These are phyloP conservation scores for Ormia ochracea DNA, from an alignment of 2,888 invertebrate species.

Conservation along the genomic window DNA sequence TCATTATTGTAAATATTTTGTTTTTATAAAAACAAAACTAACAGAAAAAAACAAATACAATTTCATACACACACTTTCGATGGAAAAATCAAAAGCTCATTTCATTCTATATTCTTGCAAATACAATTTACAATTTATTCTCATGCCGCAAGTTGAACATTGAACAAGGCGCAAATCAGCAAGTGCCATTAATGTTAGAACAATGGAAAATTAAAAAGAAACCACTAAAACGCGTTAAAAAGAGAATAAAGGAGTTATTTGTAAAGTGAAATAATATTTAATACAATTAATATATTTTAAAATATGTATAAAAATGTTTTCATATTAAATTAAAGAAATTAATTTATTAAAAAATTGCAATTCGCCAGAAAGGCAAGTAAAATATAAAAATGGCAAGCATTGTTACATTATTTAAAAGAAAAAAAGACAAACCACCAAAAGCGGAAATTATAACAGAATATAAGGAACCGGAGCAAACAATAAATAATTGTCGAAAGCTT, in stretches of 20 bases:
- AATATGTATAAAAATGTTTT: not conserved
- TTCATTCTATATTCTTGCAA: slow-evolving; percentile 38
- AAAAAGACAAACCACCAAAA: slow-evolving; percentile 72
- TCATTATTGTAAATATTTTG: slow-evolving; percentile 42
- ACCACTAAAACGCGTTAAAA: not conserved
- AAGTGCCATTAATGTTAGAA: slow-evolving; percentile 21
- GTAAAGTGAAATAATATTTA: not conserved
- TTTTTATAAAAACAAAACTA: slow-evolving; percentile 1
- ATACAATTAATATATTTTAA: slow-evolving; percentile 13
- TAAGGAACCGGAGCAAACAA: slow-evolving; percentile 68
- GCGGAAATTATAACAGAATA: slow-evolving; percentile 74
- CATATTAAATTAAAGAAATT: not conserved
- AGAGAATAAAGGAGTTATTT: not conserved
- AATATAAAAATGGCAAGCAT: slow-evolving; percentile 68
- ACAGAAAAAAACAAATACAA: slow-evolving; percentile 31
- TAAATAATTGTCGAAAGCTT: slow-evolving; percentile 73
- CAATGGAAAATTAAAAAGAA: not conserved
- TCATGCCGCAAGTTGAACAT: slow-evolving; percentile 28
- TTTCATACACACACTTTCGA: slow-evolving; percentile 14
- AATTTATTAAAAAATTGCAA: not conserved
- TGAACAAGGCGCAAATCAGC: slow-evolving; percentile 41
- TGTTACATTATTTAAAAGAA: slow-evolving; percentile 68
- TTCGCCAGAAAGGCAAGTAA: not conserved
- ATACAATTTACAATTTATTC: slow-evolving; percentile 46
- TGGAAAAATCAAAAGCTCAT: slow-evolving; percentile 20